Conservation (phyloP, 1,140 invertebrate species). For the Zaprionus lachaisei region DNA sequence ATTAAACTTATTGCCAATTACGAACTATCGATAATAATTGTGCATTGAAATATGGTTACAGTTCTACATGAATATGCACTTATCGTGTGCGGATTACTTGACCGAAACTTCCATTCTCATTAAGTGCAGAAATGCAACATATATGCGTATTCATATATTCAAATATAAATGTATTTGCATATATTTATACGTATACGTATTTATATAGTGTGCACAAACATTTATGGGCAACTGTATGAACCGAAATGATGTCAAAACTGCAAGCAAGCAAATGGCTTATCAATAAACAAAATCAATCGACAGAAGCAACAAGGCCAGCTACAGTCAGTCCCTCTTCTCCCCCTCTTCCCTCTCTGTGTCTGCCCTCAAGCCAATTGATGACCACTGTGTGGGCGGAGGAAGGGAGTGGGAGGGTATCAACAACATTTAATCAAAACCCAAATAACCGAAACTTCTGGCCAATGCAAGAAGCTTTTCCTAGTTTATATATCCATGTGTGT, state of each 20-base stretch:
- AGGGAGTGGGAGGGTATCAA: slow-evolving; percentile 40
- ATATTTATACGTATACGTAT: slow-evolving; percentile 5
- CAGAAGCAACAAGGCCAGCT: slow-evolving; percentile 28
- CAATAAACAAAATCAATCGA: slow-evolving; percentile 56
- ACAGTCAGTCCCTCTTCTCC: background rate
- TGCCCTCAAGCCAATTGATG: background rate
- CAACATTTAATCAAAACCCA: slow-evolving; percentile 73
- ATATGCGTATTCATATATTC: background rate
- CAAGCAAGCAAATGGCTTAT: slow-evolving; percentile 54
- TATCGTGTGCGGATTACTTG: slow-evolving; percentile 56
- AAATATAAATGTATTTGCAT: slow-evolving; percentile 8
- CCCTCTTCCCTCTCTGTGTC: background rate
- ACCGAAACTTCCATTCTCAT: slow-evolving; percentile 58
- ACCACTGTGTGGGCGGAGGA: background rate
- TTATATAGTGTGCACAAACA: background rate
- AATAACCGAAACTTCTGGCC: slow-evolving; percentile 45
- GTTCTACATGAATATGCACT: slow-evolving; percentile 50
- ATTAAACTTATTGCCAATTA: slow-evolving; percentile 52
- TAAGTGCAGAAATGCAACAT: slow-evolving; percentile 40
- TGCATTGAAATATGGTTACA: slow-evolving; percentile 69
- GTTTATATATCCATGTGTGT: slow-evolving; percentile 24
- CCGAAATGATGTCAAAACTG: slow-evolving; percentile 24
- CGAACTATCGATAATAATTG: slow-evolving; percentile 64
- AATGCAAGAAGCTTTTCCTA: slow-evolving; percentile 17
- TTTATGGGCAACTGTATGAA: slow-evolving; percentile 1